These are phyloP conservation scores for Cyanistes caeruleus DNA, from an alignment of 2,113 vertebrate genomes.

Conservation along the genomic window DNA sequence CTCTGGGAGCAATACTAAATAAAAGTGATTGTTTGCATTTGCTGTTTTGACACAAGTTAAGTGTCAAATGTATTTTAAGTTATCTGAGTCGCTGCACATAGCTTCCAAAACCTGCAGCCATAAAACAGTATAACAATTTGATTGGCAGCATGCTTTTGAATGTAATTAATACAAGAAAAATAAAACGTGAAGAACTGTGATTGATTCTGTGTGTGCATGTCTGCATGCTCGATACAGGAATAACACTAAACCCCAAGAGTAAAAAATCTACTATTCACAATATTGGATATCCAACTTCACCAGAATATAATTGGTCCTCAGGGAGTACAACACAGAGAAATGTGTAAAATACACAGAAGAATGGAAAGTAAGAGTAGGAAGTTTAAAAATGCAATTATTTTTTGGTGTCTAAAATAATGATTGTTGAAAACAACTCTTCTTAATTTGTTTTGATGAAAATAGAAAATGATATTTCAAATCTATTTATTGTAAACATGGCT, in stretches of 20 bases:
- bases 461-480: neutral
- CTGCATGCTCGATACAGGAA: neutral
- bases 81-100: neutral
- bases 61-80: neutral
- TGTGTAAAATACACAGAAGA: neutral
- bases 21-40: neutral
- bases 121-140: neutral
- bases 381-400: neutral
- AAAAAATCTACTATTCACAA: neutral
- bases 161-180: conserved; percentile 25
- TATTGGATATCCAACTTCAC: neutral
- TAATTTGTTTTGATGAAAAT: conserved; percentile 13
- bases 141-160: neutral
- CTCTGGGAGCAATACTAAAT: neutral
- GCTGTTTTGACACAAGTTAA: neutral
- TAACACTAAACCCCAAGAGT: neutral
- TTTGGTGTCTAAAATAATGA: neutral
- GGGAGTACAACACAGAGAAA: neutral
- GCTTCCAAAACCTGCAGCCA: neutral
- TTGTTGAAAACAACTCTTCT: neutral
- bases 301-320: conserved; percentile 33
- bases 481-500: neutral
- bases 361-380: neutral
- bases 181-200: neutral
- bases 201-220: neutral